phyloP scores from a whole-genome alignment of 1,140 invertebrate genomes.

The Paraescarpia echinospica region DNA sequence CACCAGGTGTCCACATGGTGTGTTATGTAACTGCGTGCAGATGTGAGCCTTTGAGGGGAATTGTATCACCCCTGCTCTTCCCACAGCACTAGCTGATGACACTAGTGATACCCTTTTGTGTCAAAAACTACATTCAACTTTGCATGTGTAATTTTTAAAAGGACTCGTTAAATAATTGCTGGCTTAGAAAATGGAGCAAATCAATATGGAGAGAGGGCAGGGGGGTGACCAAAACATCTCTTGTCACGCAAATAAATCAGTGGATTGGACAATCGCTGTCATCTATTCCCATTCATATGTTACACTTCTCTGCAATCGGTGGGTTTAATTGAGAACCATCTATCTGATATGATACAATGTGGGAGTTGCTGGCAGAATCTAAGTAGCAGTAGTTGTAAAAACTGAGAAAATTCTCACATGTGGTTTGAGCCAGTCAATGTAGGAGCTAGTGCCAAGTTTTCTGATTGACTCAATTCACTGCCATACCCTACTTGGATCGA shows the following conservation, averaged over 20 bases:
- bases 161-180: neutral
- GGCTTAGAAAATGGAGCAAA: neutral
- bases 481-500: neutral
- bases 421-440: neutral
- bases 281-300: neutral
- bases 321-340: neutral
- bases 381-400: neutral
- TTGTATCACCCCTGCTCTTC: neutral
- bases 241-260: neutral
- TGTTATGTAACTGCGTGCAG: neutral
- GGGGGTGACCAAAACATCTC: neutral
- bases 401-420: neutral
- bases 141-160: neutral
- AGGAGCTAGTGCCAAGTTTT: neutral
- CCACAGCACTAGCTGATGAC: neutral
- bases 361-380: neutral
- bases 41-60: neutral
- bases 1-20: neutral
- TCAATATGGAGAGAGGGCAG: neutral
- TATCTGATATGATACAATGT: neutral
- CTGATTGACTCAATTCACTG: neutral
- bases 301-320: neutral
- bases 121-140: neutral
- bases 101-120: neutral
- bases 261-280: neutral